Conservation (phyloP, 2,888 invertebrate species). For the Melanotus villosus region DNA sequence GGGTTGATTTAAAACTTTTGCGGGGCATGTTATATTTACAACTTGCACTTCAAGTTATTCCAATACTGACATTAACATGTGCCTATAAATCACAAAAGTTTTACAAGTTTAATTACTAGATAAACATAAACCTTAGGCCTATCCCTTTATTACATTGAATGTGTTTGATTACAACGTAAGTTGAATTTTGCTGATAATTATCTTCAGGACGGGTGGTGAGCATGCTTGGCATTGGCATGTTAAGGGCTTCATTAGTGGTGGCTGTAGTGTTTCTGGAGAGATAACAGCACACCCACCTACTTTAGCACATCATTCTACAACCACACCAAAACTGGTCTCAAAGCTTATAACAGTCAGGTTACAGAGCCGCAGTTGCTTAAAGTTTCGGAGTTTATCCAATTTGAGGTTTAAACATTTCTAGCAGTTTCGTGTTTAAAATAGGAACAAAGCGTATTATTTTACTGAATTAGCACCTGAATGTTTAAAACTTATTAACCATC, state of each 20-base stretch:
- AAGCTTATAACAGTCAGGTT: slow-evolving; percentile 40
- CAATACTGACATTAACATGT: too few species aligned
- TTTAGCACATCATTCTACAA: slow-evolving; percentile 45
- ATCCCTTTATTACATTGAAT: background rate
- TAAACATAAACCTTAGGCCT: too few species aligned
- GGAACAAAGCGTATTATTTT: background rate
- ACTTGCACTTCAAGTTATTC: too few species aligned
- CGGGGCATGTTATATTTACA: too few species aligned
- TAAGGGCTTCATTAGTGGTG: slow-evolving; percentile 53
- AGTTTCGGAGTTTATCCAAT: slow-evolving; percentile 42
- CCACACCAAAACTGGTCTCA: slow-evolving; percentile 45
- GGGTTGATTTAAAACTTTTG: too few species aligned
- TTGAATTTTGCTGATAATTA: slow-evolving; percentile 42
- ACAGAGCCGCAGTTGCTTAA: slow-evolving; percentile 29
- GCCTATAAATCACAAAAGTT: too few species aligned
- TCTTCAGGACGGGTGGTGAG: slow-evolving; percentile 38
- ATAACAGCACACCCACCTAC: slow-evolving; percentile 51
- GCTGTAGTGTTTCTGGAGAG: slow-evolving; percentile 50
- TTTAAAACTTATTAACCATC: too few species aligned
- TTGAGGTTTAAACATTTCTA: slow-evolving; percentile 34
- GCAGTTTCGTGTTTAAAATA: background rate
- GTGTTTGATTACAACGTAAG: slow-evolving; percentile 7
- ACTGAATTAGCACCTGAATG: background rate
- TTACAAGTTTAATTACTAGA: too few species aligned
- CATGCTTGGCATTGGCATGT: slow-evolving; percentile 48